Base-by-base conservation (phyloP, 2,888 invertebrate genomes). In the Sisyra nigra region DNA sequence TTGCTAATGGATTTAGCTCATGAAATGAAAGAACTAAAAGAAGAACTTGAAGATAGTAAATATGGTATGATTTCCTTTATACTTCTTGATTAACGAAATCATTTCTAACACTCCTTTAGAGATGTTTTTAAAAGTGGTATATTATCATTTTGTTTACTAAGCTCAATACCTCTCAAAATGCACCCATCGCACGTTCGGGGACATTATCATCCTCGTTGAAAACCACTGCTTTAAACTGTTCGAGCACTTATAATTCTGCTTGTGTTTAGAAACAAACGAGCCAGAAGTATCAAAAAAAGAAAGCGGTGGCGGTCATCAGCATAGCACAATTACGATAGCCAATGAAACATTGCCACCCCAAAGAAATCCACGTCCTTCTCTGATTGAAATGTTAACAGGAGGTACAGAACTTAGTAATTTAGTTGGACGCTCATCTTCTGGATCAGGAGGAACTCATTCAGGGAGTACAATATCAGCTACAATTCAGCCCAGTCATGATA, bases 21-120 rank as follows among this genome's bases (percentile, higher is more conserved):
- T 38, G 92, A 94, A 54, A 72, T 96, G 56, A 77, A 85, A 44
- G 78, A 80, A 47, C 67, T 94, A 51, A 78, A 91, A 51, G 92
- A 93, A 47, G 86, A 92, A 54, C 71, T 92, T 41, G 86, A 87
- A 63, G 72, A 79, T 57, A 66, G 77, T 62, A 68, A 31, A 41
- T 39, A 29, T 42, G 11, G 38, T 44, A 17, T 19, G 17, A 35
- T 15, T 14, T 34, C 8, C 34, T 34, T 14, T n/a, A n/a, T n/a
- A n/a, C n/a, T n/a, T n/a, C n/a, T n/a, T n/a, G n/a, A n/a, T n/a
- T n/a, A n/a, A n/a, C n/a, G n/a, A n/a, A n/a, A n/a, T n/a, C n/a
- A n/a, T n/a, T n/a, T n/a, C n/a, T n/a, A n/a, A n/a, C n/a, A n/a
- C n/a, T n/a, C n/a, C n/a, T n/a, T n/a, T n/a, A n/a, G n/a, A n/a